Conservation (phyloP, 2,888 invertebrate species). For the Acronicta psi region DNA sequence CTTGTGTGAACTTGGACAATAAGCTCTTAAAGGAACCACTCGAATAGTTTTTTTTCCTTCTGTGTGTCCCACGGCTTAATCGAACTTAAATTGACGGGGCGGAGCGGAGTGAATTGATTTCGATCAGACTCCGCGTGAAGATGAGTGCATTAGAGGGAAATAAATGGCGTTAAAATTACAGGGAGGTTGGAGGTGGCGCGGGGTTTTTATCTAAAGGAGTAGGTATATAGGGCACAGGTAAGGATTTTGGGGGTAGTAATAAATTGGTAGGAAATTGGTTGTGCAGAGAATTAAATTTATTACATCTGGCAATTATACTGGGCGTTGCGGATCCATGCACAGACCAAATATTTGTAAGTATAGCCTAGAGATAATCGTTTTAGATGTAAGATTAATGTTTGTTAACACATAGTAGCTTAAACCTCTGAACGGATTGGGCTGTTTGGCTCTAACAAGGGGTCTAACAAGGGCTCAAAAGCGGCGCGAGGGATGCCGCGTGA, state of each 20-base stretch:
- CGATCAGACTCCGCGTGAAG: slow-evolving; percentile 36
- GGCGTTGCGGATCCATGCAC: too few species aligned
- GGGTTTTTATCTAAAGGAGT: background rate
- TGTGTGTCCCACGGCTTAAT: slow-evolving; percentile 68
- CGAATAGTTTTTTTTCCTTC: slow-evolving; percentile 61
- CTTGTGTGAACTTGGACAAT: slow-evolving; percentile 47
- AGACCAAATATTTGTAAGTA: too few species aligned
- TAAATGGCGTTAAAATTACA: slow-evolving; percentile 30
- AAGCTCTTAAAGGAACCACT: slow-evolving; percentile 42
- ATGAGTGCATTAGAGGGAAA: slow-evolving; percentile 31
- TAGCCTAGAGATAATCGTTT: too few species aligned
- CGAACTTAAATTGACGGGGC: slow-evolving; percentile 74
- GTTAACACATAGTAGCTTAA: too few species aligned
- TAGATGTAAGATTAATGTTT: too few species aligned
- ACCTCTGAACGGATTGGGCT: too few species aligned
- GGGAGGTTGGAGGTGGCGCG: background rate
- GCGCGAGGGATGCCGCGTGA: too few species aligned
- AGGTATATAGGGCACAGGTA: background rate
- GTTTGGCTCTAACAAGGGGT: too few species aligned
- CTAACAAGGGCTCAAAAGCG: too few species aligned
- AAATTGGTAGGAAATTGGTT: background rate
- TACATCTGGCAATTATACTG: too few species aligned
- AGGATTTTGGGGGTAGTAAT: background rate
- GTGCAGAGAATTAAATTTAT: too few species aligned
- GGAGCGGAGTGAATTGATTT: slow-evolving; percentile 65